Evolutionary conservation across 2,888 invertebrate genomes (phyloP), one percentile per base, ranked within the genome.

Genomic region (Syritta pipiens): DNA sequence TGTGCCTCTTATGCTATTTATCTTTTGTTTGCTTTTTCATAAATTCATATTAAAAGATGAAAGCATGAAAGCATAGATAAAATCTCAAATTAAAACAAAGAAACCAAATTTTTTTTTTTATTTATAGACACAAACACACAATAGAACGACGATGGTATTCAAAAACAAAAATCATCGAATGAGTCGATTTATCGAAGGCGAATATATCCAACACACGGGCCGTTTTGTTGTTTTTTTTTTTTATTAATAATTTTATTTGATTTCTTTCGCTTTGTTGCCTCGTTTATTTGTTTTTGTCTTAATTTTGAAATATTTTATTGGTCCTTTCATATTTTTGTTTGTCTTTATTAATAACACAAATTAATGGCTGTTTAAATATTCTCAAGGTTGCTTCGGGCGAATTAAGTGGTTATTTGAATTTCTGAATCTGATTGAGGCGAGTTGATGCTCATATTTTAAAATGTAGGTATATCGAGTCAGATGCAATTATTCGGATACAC

Each of bases 331-430:
- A 65, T 42, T 32, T 67, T 12, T 26, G 9, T 7, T 59, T n/a
- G n/a, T n/a, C n/a, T 59, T 49, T 59, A 59, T 42, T 59, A 51
- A 59, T 59, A 69, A 44, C 42, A 7, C 10, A 40, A 49, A 42
- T 42, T 24, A 60, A 69, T 59, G 42, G 42, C 30, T 42, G 26
- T 42, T 44, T 51, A 32, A 42, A 42, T 59, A 59, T 49, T 69
- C 59, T n/a, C 59, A 69, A 69, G 68, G 68, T 24, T 60, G 3
- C 14, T 10, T 1, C 9, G 30, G 30, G 37, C 57, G 48, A 57
- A 55, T 65, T 55, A 65, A 48, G 30, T 10, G 30, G 57, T 68
- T 57, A 49, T 59, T 68, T 48, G 57, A 59, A 59, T 59, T 69
- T n/a, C n/a, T 49, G 12, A 1, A 69, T 69, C 68, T 37, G 57